Conservation (phyloP, 2,797 vertebrate species). For the Alca torda region DNA sequence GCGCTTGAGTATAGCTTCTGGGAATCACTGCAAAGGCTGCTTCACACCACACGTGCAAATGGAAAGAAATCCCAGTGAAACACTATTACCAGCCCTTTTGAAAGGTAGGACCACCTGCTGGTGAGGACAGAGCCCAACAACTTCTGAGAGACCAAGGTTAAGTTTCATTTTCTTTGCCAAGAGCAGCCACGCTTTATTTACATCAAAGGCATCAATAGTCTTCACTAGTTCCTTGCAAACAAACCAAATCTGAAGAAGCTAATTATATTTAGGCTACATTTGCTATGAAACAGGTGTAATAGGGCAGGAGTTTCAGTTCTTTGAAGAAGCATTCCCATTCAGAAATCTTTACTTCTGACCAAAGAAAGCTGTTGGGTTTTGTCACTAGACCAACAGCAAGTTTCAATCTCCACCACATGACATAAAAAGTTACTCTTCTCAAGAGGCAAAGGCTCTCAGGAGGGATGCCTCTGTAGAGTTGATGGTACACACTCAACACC, state of each 20-base stretch:
- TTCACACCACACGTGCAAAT: background rate
- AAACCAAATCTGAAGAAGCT: background rate
- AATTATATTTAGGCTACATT: background rate
- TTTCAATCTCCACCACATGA: background rate
- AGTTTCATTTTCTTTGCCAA: background rate
- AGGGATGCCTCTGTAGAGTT: background rate
- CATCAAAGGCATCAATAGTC: background rate
- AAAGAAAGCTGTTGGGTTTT: background rate
- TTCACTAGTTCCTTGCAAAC: background rate
- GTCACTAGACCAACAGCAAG: background rate
- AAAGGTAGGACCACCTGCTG: background rate
- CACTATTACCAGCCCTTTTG: rapidly evolving
- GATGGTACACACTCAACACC: background rate
- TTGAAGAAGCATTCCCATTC: background rate
- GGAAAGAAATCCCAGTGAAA: background rate
- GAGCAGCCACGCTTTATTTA: background rate
- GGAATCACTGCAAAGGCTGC: background rate
- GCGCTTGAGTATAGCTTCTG: background rate
- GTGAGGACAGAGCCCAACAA: background rate
- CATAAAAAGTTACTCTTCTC: background rate
- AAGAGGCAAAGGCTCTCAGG: background rate
- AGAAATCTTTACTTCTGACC: background rate
- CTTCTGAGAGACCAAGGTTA: background rate
- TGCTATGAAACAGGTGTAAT: background rate
- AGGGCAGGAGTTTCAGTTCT: background rate